Percentiles rank a stretch among this genome's conserved stretches.
These are phyloP conservation scores for Bergia puertoricense DNA, from an alignment of 92 coral and sea anemone genomes.

Conservation along the genomic window DNA sequence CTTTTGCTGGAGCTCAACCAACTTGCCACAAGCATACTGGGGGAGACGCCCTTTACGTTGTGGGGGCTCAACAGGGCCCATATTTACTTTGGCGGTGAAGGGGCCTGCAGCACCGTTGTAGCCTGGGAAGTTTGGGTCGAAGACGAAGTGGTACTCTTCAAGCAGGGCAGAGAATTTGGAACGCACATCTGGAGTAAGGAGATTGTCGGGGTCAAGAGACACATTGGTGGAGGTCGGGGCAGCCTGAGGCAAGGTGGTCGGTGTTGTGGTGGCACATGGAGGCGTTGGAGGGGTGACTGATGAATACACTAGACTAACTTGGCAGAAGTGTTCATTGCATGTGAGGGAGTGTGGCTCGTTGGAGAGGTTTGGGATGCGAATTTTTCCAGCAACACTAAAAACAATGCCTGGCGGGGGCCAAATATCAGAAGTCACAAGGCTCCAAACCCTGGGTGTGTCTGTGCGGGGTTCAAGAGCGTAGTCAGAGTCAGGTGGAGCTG, in stretches of 20 bases:
- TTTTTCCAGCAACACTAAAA: conserved; percentile 53
- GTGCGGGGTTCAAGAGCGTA: conserved; percentile 64
- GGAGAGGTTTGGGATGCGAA: conserved; percentile 64
- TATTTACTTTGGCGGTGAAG: too few species aligned
- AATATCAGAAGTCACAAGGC: conserved; percentile 33
- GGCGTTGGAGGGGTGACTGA: conserved; percentile 28
- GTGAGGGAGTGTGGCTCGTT: conserved; percentile 57
- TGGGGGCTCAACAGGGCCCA: too few species aligned
- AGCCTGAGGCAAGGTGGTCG: background rate
- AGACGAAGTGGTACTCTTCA: too few species aligned
- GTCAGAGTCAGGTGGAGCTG: conserved; percentile 60
- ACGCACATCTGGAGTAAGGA: too few species aligned
- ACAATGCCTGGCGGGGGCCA: conserved; percentile 56
- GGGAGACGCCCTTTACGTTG: too few species aligned
- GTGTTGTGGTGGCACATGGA: background rate
- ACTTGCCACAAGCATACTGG: too few species aligned
- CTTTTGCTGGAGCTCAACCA: too few species aligned
- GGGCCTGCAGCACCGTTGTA: too few species aligned
- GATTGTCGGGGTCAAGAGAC: too few species aligned
- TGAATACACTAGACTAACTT: conserved; percentile 44
- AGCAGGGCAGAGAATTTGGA: too few species aligned
- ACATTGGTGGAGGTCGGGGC: background rate
- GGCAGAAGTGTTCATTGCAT: conserved; percentile 15
- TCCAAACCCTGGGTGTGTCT: conserved; percentile 52
- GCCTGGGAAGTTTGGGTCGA: too few species aligned